Evolutionary conservation across 2,113 vertebrate genomes (phyloP), one percentile per base, ranked within the genome.

Genomic region (Xiphophorus maculatus): DNA sequence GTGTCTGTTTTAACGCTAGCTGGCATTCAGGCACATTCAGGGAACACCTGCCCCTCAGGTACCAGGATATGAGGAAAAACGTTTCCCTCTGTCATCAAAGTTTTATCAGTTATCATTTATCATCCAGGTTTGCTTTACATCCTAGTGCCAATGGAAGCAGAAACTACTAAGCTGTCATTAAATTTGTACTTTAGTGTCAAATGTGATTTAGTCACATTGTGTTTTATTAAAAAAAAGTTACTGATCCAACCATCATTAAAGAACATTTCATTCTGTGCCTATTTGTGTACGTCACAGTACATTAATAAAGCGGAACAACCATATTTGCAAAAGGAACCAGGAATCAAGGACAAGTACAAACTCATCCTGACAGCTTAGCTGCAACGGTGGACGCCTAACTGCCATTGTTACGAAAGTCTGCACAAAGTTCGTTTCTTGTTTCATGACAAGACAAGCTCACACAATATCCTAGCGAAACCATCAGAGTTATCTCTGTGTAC

Each of bases 381-480:
- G 68, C 74, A 86, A 86, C 76, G 73, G 86, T 77, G 85, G 85
- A 88, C 65, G 86, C 91, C 88, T 90, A 91, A 92, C 90, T 79
- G 85, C 82, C 85, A 86, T 88, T 90, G 89, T 92, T 91, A 89
- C 84, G 87, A 91, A 91, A 93, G 88, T 60, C 73, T 79, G 81
- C 72, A 74, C 88, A 88, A 76, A 89, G 90, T 86, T 84, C 63
- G 28, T 80, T 80, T 66, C 69, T 64, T 65, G 79, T 76, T 87
- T 91, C 90, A 74, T 87, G 88, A 92, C 73, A 40, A 80, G 90
- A 92, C 91, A 91, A 69, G 90, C 84, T 88, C 25, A 2, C 66
- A 15, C 66, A 17, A 71, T 78, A 72, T 71, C 60, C 51, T 27
- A 83, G 74, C 25, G 11, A 82, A 85, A 75, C 77, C 82, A 79